Base-by-base conservation (phyloP, 2,888 invertebrate genomes). In the Aricia artaxerxes region DNA sequence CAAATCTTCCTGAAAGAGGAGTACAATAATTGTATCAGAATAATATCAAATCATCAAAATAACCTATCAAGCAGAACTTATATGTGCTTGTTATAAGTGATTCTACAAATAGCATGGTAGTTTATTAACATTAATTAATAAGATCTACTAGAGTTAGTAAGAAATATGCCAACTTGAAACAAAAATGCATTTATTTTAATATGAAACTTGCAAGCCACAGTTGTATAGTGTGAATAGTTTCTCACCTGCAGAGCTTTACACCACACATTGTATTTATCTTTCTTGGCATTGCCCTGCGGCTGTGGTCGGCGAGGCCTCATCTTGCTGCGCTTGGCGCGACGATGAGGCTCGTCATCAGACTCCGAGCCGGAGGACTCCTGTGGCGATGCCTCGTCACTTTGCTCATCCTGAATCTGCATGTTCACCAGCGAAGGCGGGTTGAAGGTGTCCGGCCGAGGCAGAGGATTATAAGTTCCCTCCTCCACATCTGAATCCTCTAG, bases 251-350 rank as follows among this genome's bases (percentile, higher is more conserved):
- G 87, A 40, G 95, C 92, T 81, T 95, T 95, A 82, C 95, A 95
- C 98, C 98, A 98, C 82, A 98, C 95, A 88, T 97, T 97, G 86
- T 97, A 97, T 88, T 97, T 97, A 80, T 96, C 96, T 82, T 95
- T 95, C 83, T 95, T 96, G 35, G 92, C 84, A 24, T 92, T 92
- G 16, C 87, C 78, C 79, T 84, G 88, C 78, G 86, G 85, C 78
- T 84, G 85, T 75, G 89, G 88, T 79, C 89, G 86, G 77, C 88
- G 86, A 69, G 89, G 93, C 4, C 91, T 89, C 80, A 93, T 84
- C 78, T 95, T 93, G 9, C 95, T 95, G 80, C 95, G 95, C 84
- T 96, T 96, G 0, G 91, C 88, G 31, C 90, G 91, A 31, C 89
- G 87, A 24, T 90, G 89, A 2, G 89, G 93, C 81, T 96, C 96